Conservation (phyloP, 2,113 vertebrate genomes). For the Anhinga anhinga region DNA sequence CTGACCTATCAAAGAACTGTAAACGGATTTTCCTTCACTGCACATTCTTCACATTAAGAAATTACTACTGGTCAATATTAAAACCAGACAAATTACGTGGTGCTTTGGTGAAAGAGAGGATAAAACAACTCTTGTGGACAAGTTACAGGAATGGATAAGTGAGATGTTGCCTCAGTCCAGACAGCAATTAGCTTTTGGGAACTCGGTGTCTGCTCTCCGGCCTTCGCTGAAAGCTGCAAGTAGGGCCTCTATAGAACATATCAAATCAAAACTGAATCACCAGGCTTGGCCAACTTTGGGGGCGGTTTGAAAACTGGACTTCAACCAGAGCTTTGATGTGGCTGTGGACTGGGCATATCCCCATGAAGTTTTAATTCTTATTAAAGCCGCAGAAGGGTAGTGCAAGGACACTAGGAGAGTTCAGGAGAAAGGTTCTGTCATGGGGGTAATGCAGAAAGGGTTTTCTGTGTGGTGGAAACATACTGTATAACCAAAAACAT, state of each 20-base stretch:
- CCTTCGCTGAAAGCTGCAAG: not conserved
- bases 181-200: not conserved
- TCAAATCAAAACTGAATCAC: not conserved
- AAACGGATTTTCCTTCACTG: not conserved
- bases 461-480: not conserved
- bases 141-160: not conserved
- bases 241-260: not conserved
- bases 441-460: not conserved
- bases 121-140: not conserved
- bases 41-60: conserved; percentile 22
- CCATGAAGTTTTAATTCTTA: not conserved
- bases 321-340: conserved; percentile 18
- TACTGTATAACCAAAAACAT: not conserved
- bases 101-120: not conserved
- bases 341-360: not conserved
- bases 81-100: not conserved
- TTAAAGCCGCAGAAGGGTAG: not conserved
- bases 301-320: not conserved
- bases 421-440: not conserved
- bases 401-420: not conserved
- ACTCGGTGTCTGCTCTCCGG: not conserved
- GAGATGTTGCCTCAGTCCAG: not conserved
- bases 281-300: not conserved
- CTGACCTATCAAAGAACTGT: conserved; percentile 3
- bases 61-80: not conserved